Conservation (phyloP, 2,113 vertebrate genomes). For the Solea solea region DNA sequence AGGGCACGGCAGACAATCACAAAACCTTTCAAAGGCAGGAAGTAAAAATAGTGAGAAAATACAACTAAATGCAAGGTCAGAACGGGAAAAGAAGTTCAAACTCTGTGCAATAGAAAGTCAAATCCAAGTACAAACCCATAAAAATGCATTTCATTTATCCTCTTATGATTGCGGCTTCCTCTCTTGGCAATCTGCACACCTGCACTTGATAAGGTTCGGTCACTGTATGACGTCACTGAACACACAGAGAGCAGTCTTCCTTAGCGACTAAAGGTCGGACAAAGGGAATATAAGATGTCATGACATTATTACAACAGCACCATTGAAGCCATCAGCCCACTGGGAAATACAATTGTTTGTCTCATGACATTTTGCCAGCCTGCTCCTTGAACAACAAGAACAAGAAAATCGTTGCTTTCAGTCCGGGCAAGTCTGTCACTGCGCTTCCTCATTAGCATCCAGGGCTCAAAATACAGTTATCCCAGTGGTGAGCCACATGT, state of each 20-base stretch:
- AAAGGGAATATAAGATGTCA: constrained; percentile 10
- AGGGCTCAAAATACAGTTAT: constrained; percentile 16
- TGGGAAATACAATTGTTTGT: constrained; percentile 2
- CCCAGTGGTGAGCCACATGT: constrained; percentile 16
- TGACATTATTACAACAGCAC: not conserved
- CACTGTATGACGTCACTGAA: constrained; percentile 2
- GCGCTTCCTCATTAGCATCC: constrained; percentile 7
- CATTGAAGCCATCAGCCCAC: not conserved
- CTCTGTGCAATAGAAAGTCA: too few species aligned
- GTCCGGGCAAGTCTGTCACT: not conserved
- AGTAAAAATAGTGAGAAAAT: too few species aligned
- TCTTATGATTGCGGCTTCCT: not conserved
- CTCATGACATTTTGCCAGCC: not conserved
- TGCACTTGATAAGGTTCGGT: too few species aligned
- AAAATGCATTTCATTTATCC: not conserved
- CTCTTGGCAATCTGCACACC: not conserved
- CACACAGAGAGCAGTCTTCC: not conserved
- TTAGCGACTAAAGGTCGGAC: constrained; percentile 3
- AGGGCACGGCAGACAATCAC: too few species aligned
- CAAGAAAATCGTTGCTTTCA: not conserved
- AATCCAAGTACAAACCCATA: too few species aligned
- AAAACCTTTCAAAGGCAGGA: too few species aligned
- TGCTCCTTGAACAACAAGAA: not conserved
- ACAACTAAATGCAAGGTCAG: too few species aligned
- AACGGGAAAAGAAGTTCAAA: too few species aligned